Evolutionary conservation across 2,113 vertebrate species (phyloP), one percentile per base, ranked within the genome.

Genomic region (Cynopterus brachyotis): DNA sequence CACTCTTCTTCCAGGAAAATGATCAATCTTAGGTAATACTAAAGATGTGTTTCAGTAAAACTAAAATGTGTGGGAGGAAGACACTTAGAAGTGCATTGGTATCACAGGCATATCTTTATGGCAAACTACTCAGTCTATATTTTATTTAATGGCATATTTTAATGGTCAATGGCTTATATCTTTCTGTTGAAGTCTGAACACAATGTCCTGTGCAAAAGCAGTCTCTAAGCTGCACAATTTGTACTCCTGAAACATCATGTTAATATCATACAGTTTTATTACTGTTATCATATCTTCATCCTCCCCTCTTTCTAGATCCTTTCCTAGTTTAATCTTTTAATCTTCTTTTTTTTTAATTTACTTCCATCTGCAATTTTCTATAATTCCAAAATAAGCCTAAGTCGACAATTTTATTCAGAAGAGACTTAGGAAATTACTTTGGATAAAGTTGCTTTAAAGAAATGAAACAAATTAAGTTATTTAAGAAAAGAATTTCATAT

Each of bases 301-400:
- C 72, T 84, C n/a, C 70, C 35, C 67, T 69, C 35, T 75, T 96
- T 76, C 10, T 20, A 90, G 82, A 70, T 70, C 45, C 47, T 88
- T 84, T 12, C 53, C 24, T 22, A 37, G 42, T 64, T 84, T 97
- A 96, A 84, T 26, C 16, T 88, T 97, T 96, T 95, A 91, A 95
- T 94, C 64, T 97, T 93, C 59, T 96, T 95, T 94, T 72, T 70
- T 97, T 96, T 97, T 6, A 83, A 97, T 96, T 97, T 95, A 35
- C 37, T 92, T 72, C 80, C 91, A 97, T 98, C 95, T 97, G 95
- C 73, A 96, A 94, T 96, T 97, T 96, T 92, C 81, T 95, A 6
- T 95, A 96, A 98, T 97, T 97, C 96, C 97, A 94, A 92, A 97
- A 96, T 92, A 97, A 98, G 86, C 55, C 92, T 97, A 98, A 96